phyloP scores from a whole-genome alignment of 2,113 vertebrate genomes.

The Tachysurus vachellii region DNA sequence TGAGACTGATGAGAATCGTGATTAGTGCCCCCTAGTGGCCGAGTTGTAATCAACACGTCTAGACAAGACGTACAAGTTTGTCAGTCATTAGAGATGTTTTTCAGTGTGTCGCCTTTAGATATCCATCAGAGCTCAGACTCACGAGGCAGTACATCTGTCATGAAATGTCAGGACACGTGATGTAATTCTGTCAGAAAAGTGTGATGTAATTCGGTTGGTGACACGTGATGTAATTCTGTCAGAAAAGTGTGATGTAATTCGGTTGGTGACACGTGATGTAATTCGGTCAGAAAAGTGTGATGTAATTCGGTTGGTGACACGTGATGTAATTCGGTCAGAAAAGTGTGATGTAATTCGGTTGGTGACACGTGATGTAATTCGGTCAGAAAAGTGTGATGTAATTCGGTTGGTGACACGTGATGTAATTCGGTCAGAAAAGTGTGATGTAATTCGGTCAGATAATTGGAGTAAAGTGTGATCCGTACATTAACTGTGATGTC shows the following conservation, averaged over 20 bases:
- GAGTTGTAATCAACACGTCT: background rate
- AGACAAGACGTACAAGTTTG: background rate
- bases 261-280: too few relatives aligned
- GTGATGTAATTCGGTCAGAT: constrained; percentile 19
- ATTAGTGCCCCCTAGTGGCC: background rate
- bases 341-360: too few relatives aligned
- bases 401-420: too few relatives aligned
- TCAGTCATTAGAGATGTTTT: constrained; percentile 2
- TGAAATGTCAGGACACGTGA: constrained; percentile 8
- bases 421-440: background rate
- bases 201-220: constrained; percentile 20
- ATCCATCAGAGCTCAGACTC: background rate
- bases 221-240: constrained; percentile 18
- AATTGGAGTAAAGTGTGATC: background rate
- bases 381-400: background rate
- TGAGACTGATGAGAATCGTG: background rate
- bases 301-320: too few relatives aligned
- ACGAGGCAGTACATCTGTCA: constrained; percentile 20
- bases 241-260: background rate
- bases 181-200: constrained; percentile 13
- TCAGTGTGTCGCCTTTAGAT: background rate
- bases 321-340: constrained; percentile 8
- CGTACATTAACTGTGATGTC: background rate
- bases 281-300: constrained; percentile 6
- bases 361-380: too few relatives aligned